phyloP scores from a whole-genome alignment of 2,797 vertebrate species.

The Muscicapa striata region DNA sequence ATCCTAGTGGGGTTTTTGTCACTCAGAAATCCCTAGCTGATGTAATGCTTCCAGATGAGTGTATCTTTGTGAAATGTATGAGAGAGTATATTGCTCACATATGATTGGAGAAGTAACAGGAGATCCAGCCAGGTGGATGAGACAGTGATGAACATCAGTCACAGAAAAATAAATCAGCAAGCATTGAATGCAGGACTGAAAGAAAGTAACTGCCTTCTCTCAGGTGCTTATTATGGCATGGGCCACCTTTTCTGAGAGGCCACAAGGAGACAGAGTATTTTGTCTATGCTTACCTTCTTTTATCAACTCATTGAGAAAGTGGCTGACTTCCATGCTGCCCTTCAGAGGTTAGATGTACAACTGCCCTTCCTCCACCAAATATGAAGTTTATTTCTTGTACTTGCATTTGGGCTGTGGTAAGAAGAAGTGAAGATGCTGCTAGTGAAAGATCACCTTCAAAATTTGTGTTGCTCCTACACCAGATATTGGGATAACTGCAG shows the following conservation, averaged over 20 bases:
- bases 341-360: neutral
- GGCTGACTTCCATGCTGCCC: neutral
- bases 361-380: neutral
- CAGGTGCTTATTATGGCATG: neutral
- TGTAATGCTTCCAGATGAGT: neutral
- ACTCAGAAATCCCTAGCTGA: neutral
- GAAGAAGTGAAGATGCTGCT: neutral
- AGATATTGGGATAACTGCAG: neutral
- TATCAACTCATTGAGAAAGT: neutral
- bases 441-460: neutral
- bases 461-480: neutral
- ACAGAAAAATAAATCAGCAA: neutral
- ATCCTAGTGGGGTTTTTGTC: rapidly evolving
- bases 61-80: neutral
- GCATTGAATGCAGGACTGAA: neutral
- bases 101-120: neutral
- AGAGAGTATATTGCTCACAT: neutral
- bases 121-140: neutral
- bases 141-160: neutral
- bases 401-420: neutral
- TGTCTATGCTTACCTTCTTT: neutral
- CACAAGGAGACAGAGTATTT: neutral
- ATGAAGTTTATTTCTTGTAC: neutral
- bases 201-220: neutral
- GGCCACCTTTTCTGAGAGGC: neutral